These are phyloP conservation scores for Urocyon cinereoargenteus DNA, from an alignment of 2,797 vertebrate genomes.

Conservation along the genomic window DNA sequence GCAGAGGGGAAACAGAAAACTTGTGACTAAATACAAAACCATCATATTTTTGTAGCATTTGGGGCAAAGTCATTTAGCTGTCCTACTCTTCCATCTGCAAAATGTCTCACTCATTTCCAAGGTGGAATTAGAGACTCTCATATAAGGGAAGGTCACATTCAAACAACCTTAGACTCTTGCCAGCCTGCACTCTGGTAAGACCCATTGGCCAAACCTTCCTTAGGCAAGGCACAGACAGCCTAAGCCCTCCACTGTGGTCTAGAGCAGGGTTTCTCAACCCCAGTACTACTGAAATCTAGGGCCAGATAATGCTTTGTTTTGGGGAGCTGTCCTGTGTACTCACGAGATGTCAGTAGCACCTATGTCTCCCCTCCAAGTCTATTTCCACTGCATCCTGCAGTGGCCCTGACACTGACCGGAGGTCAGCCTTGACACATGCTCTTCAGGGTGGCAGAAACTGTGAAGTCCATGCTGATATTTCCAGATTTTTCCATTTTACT, in stretches of 20 bases:
- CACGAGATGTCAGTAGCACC: background rate
- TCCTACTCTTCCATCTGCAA: background rate
- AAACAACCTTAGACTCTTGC: background rate
- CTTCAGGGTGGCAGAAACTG: background rate
- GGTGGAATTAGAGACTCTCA: background rate
- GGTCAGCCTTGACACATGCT: background rate
- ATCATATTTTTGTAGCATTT: no score
- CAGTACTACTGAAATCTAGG: background rate
- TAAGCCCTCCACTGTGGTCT: background rate
- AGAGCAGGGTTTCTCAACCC: background rate
- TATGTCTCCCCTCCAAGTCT: background rate
- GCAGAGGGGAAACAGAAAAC: no score
- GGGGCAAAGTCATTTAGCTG: background rate
- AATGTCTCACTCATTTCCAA: background rate
- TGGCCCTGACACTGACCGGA: background rate
- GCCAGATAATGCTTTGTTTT: background rate
- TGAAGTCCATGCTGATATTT: background rate
- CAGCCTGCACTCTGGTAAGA: background rate
- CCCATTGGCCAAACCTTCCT: background rate
- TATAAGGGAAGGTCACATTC: background rate
- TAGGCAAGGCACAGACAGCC: background rate
- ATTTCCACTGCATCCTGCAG: rapidly evolving
- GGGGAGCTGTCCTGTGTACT: background rate
- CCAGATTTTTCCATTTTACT: background rate
- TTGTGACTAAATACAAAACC: no score